Evolutionary conservation across 2,113 vertebrate genomes (phyloP).

Genomic region (Rhombomys opimus): DNA sequence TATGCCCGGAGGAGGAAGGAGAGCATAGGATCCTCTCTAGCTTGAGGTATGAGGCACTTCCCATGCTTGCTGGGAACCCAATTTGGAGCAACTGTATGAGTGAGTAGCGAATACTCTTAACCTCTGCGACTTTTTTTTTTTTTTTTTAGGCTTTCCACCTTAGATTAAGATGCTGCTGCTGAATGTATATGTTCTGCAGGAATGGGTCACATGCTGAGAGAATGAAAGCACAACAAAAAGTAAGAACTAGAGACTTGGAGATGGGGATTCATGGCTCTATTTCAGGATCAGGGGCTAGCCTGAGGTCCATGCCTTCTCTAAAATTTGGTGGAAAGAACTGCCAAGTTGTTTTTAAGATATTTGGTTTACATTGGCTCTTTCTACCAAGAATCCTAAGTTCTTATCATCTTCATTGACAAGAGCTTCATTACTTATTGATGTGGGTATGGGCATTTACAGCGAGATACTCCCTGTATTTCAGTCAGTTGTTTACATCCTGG

Average conservation of each 20-base stretch:
- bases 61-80: background rate
- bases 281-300: background rate
- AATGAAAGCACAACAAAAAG: background rate
- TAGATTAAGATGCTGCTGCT: background rate
- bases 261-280: too few species aligned
- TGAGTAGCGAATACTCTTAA: background rate
- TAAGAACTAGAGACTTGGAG: background rate
- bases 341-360: background rate
- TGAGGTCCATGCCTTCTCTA: background rate
- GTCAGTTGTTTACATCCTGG: background rate
- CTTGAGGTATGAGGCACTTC: background rate
- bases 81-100: background rate
- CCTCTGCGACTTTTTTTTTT: background rate
- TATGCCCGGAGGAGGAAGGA: background rate
- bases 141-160: background rate
- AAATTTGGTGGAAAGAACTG: background rate
- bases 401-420: constrained; percentile 20
- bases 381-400: background rate
- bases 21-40: background rate
- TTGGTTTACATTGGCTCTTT: background rate
- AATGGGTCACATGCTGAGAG: background rate
- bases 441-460: constrained; percentile 16
- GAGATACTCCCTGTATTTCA: background rate
- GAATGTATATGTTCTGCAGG: background rate
- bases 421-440: background rate